Base-by-base conservation (phyloP, 2,113 vertebrate genomes). In the Zosterops hypoxanthus region DNA sequence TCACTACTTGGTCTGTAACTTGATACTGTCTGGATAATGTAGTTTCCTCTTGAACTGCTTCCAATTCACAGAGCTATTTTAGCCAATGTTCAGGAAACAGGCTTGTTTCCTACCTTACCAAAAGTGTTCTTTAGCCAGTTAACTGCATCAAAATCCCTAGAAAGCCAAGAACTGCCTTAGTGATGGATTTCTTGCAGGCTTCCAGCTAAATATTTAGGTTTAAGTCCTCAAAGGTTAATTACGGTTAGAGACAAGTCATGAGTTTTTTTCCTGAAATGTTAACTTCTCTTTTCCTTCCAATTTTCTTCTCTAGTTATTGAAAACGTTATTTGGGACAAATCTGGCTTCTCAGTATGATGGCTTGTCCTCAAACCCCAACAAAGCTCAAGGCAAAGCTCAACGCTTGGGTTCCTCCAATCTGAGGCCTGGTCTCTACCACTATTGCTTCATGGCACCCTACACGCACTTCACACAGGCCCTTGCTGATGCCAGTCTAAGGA, bases 381-480 rank as follows among this genome's bases (percentile, higher is more conserved):
- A 99, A 89, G 98, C 98, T 46, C 99, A 99, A 94, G 99, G 99
- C 76, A 99, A 98, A 64, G 99, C 98, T 28, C 98, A 99, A 4
- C 99, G 99, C 15, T 98, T 99, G 14, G 99, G 99, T 72, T 99
- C 99, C 2, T 99, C 99, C 88, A 99, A 94, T 46, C 63, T 99
- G 86, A 97, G 99, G 44, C 99, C 99, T 0, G 99, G 99, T 44
- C 98, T 99, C 46, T 99, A 99, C 94, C 99, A 99, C 93, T 99
- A 99, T 95, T 99, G 99, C 98, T 99, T 99, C 98, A 99, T 99
- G 99, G 99, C 99, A 4, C 99, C 99, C 0, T 99, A 99, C 86
- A 99, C 99, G 6, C 99, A 99, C 94, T 99, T 99, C 85, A 99
- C 99, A 2, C 99, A 99, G 98, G 99, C 99, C 24, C 97, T 99